These are phyloP conservation scores for Oryzias dopingdopingensis DNA, from an alignment of 2,797 vertebrate species.

Conservation along the genomic window DNA sequence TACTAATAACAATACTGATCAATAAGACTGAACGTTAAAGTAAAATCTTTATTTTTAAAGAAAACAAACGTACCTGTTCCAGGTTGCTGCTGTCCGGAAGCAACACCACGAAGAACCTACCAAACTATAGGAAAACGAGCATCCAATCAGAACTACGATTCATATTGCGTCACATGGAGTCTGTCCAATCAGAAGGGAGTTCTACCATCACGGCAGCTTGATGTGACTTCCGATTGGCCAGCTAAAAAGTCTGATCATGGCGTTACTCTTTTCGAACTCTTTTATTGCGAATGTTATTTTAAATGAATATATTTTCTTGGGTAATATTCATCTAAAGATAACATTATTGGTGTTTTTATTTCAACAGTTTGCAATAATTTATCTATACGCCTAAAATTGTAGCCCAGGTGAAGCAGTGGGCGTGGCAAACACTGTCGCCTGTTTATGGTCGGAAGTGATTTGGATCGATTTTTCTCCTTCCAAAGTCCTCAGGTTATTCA, in stretches of 20 bases:
- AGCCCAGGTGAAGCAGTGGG: no score
- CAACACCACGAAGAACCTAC: not conserved
- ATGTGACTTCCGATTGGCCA: conserved; percentile 53
- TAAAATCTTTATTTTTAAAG: fast-evolving
- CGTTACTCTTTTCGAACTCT: conserved; percentile 9
- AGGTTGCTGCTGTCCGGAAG: not conserved
- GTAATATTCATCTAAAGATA: no score
- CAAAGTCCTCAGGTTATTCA: not conserved
- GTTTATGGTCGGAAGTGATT: not conserved
- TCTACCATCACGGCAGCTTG: conserved; percentile 39
- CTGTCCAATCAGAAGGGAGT: conserved; percentile 35
- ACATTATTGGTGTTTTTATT: no score
- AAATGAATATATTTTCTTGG: no score
- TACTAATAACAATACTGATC: no score
- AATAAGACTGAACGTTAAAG: no score
- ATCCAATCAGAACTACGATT: conserved; percentile 19
- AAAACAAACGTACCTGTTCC: conserved; percentile 27
- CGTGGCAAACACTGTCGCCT: no score
- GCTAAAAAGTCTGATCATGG: conserved; percentile 61
- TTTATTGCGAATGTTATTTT: no score
- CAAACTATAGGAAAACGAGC: not conserved
- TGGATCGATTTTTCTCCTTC: not conserved
- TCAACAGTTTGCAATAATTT: no score
- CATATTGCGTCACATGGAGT: fast-evolving
- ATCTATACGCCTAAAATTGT: no score